phyloP scores from a whole-genome alignment of 2,888 invertebrate genomes.

The Abrostola triplasia region DNA sequence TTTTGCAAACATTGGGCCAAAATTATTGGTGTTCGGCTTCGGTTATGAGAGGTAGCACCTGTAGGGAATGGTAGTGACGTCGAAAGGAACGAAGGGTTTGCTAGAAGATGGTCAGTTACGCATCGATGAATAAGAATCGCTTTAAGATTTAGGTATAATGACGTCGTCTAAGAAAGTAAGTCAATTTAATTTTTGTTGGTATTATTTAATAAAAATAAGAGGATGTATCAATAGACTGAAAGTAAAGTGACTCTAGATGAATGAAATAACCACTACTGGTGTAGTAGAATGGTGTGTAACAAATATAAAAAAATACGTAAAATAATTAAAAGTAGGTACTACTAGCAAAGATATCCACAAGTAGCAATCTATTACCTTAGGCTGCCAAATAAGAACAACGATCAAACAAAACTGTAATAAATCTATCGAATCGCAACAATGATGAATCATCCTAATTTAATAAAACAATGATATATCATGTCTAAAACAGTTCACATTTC shows the following conservation, averaged over 20 bases:
- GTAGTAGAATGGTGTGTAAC: neutral
- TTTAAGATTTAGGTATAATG: neutral
- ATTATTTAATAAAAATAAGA: too few relatives aligned
- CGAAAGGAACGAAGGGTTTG: neutral
- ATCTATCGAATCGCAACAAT: conserved; percentile 39
- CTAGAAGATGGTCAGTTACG: neutral
- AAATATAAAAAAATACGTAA: neutral
- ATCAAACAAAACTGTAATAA: conserved; percentile 32
- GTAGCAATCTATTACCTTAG: conserved; percentile 11
- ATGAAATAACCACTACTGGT: neutral
- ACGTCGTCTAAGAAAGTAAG: too few relatives aligned
- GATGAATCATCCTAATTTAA: conserved; percentile 51
- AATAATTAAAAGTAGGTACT: too few relatives aligned
- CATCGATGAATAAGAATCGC: too few relatives aligned
- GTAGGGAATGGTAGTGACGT: conserved; percentile 10
- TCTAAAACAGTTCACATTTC: conserved; percentile 61
- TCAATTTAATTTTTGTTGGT: too few relatives aligned
- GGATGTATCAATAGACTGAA: too few relatives aligned
- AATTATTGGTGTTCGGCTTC: conserved; percentile 41
- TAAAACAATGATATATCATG: conserved; percentile 63
- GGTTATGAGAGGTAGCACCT: conserved; percentile 41
- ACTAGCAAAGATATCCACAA: too few relatives aligned
- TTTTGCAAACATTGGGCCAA: conserved; percentile 59
- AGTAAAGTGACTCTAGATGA: too few relatives aligned
- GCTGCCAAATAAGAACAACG: conserved; percentile 9